Evolutionary conservation across 1,140 invertebrate species (phyloP).

Genomic region (Drosophila azteca): DNA sequence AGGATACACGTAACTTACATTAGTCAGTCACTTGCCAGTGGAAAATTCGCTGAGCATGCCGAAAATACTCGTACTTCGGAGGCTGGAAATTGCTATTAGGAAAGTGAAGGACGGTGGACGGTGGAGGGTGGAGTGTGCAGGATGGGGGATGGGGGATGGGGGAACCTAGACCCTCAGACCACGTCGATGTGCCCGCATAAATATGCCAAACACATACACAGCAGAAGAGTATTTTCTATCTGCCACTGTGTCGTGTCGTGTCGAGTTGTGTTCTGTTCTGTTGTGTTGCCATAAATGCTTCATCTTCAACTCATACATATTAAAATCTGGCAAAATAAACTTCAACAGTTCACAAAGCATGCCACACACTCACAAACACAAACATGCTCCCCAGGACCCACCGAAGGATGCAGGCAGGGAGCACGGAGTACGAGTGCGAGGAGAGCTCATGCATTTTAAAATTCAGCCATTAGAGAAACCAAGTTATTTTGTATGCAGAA

Average conservation of each 20-base stretch:
- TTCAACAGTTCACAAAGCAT: slow-evolving; percentile 72
- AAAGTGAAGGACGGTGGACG: slow-evolving; percentile 26
- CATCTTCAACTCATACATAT: slow-evolving; percentile 79
- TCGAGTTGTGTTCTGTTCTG: no score
- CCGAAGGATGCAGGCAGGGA: slow-evolving; percentile 3
- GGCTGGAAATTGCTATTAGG: slow-evolving; percentile 56
- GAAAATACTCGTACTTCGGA: slow-evolving; percentile 39
- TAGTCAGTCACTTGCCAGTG: slow-evolving; percentile 71
- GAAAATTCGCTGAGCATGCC: slow-evolving; percentile 64
- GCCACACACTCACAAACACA: slow-evolving; percentile 54
- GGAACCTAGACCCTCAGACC: slow-evolving; percentile 7
- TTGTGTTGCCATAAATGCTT: slow-evolving; percentile 67
- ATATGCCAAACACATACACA: slow-evolving; percentile 67
- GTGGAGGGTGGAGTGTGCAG: background rate
- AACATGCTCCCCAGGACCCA: slow-evolving; percentile 35
- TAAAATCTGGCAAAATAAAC: slow-evolving; percentile 80
- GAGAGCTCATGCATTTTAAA: slow-evolving; percentile 75
- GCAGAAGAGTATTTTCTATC: slow-evolving; percentile 38
- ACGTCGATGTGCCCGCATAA: slow-evolving; percentile 45
- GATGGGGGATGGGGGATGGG: no score
- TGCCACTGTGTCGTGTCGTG: slow-evolving; percentile 27
- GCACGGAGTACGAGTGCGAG: background rate
- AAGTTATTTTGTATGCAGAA: slow-evolving; percentile 74
- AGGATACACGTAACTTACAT: slow-evolving; percentile 71
- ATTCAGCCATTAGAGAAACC: slow-evolving; percentile 74